Evolutionary conservation across 1,140 invertebrate species (phyloP), one percentile per base, ranked within the genome.

Genomic region (Psix sp.): DNA sequence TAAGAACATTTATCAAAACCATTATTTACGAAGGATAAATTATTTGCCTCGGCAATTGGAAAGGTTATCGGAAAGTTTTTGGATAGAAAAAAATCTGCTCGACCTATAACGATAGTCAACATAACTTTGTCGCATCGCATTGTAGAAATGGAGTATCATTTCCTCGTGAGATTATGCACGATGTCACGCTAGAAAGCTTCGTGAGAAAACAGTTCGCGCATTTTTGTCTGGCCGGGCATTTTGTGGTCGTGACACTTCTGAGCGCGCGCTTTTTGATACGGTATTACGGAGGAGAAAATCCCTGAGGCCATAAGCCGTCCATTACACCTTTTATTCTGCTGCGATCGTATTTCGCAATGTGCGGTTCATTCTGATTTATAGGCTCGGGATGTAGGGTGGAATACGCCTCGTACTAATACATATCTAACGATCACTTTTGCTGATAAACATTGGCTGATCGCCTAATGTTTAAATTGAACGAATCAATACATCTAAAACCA

Each of bases 231-330:
- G 40, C 60, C 35, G 60, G 36, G 52, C 57, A 63, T 68, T 76
- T 76, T 72, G 66, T 71, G 67, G 48, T 76, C 74, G 74, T 76
- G 74, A 76, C 62, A 76, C 67, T 76, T 71, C 35, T 66, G 56
- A 35, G 62, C 56, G 54, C 56, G n/a, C n/a, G n/a, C n/a, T n/a
- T n/a, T 72, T 57, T 63, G 67, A 72, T 72, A 67, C 62, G 48
- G 62, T 67, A 72, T 67, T 59, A 48, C 49, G 35, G 49, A 67
- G 59, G 67, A 71, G 67, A 76, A 76, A 76, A 76, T 59, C 20
- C 73, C 39, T 39, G 62, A 76, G 67, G 73, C 66, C 46, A 59
- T 52, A 66, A 62, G 54, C 60, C 54, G 73, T 71, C 60, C 67
- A 67, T 71, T 76, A 76, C 66, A 76, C 73, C 73, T 76, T 76